Evolutionary conservation across 2,113 vertebrate genomes (phyloP), one percentile per base, ranked within the genome.

Genomic region (Neolamprologus sp.): DNA sequence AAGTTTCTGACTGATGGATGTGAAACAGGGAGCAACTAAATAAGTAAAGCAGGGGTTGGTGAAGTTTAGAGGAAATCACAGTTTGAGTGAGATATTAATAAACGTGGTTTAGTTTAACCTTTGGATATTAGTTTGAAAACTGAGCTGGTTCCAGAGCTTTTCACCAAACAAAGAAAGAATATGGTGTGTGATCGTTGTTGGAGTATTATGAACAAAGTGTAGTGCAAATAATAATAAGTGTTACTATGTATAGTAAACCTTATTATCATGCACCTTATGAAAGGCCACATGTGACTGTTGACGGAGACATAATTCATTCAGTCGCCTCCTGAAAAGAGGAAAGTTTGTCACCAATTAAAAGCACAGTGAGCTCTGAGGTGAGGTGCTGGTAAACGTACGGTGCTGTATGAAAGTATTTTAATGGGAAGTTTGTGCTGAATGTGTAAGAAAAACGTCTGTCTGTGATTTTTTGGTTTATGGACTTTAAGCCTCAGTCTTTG

Each of bases 1-100:
- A 83, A 31, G 23, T 86, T 88, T 87, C 19, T 80, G 19, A 82
- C 58, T 68, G 83, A 84, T 90, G 84, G 84, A 88, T 89, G 71
- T 83, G 82, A 91, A 81, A 78, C 42, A 63, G 28, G 45, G 31
- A 81, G 81, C 2, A 31, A 8, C 19, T 65, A 17, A 49, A 40
- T 12, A 75, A 45, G 54, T 2, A 51, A 78, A 28, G 26, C 16
- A 78, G 1, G 7, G 51, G 35, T 49, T 78, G 23, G 73, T 78
- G 31, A 51, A 51, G 26, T 31, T 78, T 51, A 49, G 42, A 78
- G 26, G 71, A 49, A 78, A 49, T 49, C 71, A 19, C 23, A 78
- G 73, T 51, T 51, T 78, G 73, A 78, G 9, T 33, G 33, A 31
- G 73, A 78, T 19, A 2, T 31, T 49, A 31, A 51, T 19, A 4